Evolutionary conservation across 2,888 invertebrate species (phyloP), one percentile per base, ranked within the genome.

Genomic region (Tromatobia lineatoria): DNA sequence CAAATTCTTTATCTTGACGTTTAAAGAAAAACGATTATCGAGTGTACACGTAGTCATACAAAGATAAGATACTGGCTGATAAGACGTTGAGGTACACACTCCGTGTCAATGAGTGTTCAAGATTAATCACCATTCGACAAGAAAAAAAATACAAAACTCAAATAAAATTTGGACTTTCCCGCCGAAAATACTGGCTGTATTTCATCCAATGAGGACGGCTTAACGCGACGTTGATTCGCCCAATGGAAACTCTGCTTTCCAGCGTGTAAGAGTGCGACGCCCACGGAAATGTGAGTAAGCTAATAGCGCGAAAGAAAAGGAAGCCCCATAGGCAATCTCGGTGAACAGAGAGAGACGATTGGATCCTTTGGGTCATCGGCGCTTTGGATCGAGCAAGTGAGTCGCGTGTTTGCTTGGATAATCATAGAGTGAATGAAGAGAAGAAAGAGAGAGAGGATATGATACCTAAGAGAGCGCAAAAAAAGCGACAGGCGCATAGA

Each of bases 341-440:
- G 57, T 3, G 20, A 20, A 23, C 42, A 38, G 54, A 59, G 57
- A 42, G 42, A 71, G 57, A 71, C 23, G 25, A 25, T 8, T 25
- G 4, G 45, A 38, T 45, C 29, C 57, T 15, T 57, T 71, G 57
- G 42, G 45, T 59, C 71, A 71, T 71, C 71, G 42, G 57, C 71
- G 38, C 57, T 71, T 57, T 45, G 71, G 54, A 71, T 15, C 52
- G 38, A 71, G 57, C 71, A 23, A 71, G 71, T 18, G 57, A 71
- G 71, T 57, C 25, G 52, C 42, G 73, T 59, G 73, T 59, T 73
- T 59, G 73, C 23, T 57, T 20, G 57, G 57, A 71, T 54, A 70
- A 70, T 54, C 34, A 38, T 15, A n/a, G 15, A 10, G 23, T n/a
- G 71, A 23, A 57, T 25, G 57, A 23, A n/a, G 15, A 8, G 54